Percentiles rank a stretch among this genome's conserved stretches.
Conservation (phyloP, 1,140 invertebrate genomes). For the Tribolium castaneum region DNA sequence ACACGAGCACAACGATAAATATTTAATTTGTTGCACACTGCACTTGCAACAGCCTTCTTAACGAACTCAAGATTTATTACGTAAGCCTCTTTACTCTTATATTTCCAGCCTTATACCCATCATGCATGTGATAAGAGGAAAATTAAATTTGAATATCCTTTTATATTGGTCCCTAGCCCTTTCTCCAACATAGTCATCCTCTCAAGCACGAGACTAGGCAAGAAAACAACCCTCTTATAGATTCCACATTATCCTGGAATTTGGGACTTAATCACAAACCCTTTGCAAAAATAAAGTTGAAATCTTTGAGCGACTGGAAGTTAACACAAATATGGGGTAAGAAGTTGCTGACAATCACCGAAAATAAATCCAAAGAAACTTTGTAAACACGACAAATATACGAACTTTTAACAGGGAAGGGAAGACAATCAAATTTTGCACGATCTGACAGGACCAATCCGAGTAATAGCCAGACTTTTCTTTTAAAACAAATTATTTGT, state of each 20-base stretch:
- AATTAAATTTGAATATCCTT: slow-evolving; percentile 33
- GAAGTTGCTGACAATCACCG: background rate
- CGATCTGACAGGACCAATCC: background rate
- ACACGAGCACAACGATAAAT: slow-evolving; percentile 6
- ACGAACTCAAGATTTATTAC: background rate
- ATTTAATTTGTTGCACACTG: slow-evolving; percentile 33
- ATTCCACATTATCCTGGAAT: background rate
- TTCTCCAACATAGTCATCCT: slow-evolving; percentile 13
- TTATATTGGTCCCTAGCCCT: slow-evolving; percentile 18
- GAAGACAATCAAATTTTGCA: background rate
- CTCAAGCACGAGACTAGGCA: slow-evolving; percentile 4
- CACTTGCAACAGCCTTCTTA: slow-evolving; percentile 10
- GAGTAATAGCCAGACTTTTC: background rate
- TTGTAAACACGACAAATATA: background rate
- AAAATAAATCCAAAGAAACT: background rate
- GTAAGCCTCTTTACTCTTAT: slow-evolving; percentile 16
- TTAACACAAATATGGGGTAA: background rate
- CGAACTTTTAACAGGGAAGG: background rate
- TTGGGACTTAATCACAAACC: background rate
- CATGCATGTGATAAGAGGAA: slow-evolving; percentile 18
- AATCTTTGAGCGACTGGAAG: background rate
- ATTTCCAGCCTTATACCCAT: slow-evolving; percentile 11
- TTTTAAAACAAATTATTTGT: background rate
- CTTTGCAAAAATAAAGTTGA: background rate
- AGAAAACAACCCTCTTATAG: background rate